phyloP scores from a whole-genome alignment of 2,888 invertebrate species.

The Scaeva pyrastri region DNA sequence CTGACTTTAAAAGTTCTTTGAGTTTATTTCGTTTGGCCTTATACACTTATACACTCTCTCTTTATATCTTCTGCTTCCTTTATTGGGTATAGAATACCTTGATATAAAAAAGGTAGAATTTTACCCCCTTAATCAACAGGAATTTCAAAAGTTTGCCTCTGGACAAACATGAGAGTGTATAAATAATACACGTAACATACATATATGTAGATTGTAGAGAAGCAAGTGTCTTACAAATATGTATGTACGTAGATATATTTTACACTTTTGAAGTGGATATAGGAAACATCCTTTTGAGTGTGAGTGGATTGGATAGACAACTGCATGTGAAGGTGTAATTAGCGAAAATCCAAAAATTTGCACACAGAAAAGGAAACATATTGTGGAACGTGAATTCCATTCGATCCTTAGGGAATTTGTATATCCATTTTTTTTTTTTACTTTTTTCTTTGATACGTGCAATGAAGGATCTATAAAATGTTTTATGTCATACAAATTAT shows the following conservation, averaged over 20 bases:
- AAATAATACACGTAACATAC: too few species aligned
- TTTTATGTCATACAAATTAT: too few species aligned
- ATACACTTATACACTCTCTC: not conserved
- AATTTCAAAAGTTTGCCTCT: slow-evolving; percentile 37
- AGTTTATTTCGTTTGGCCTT: slow-evolving; percentile 15
- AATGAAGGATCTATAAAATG: too few species aligned
- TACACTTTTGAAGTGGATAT: slow-evolving; percentile 4
- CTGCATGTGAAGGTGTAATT: slow-evolving; percentile 40
- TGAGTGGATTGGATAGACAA: not conserved
- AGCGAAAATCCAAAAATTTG: slow-evolving; percentile 43
- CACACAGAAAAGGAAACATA: not conserved
- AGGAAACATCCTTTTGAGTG: slow-evolving; percentile 22
- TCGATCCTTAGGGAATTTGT: too few species aligned
- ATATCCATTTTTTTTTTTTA: too few species aligned
- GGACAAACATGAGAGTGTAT: slow-evolving; percentile 40
- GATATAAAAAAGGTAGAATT: not conserved
- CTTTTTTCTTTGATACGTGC: too few species aligned
- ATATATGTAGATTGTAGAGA: slow-evolving; percentile 18
- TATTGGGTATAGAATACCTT: not conserved
- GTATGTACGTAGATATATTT: not conserved
- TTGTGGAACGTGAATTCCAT: too few species aligned
- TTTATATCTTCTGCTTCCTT: not conserved
- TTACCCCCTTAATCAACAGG: slow-evolving; percentile 47
- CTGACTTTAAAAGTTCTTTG: slow-evolving; percentile 27
- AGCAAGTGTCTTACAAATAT: too few species aligned